Conservation (phyloP, 2,113 vertebrate species). For the Daboia siamensis region DNA sequence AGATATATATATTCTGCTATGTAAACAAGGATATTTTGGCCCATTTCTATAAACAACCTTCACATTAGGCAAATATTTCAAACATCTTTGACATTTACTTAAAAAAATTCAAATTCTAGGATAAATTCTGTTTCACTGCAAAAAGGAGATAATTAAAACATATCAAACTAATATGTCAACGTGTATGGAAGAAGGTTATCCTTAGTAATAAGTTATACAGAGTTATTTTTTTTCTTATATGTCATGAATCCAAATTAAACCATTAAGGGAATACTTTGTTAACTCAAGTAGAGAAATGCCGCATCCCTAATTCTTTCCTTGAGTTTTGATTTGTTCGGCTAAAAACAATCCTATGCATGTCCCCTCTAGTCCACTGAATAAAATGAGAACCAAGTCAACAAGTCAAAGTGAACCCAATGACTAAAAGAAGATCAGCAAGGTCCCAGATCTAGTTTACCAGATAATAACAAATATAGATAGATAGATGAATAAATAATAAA, state of each 20-base stretch:
- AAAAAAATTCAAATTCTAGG: not conserved
- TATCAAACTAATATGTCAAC: not conserved
- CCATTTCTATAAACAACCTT: not conserved
- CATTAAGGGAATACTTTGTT: not conserved
- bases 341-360: not conserved
- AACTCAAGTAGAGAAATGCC: not conserved
- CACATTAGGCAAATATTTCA: not conserved
- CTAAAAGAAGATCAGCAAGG: not conserved
- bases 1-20: not conserved
- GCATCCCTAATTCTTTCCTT: not conserved
- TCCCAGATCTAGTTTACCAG: accelerated
- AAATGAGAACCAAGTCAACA: not conserved
- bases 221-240: not conserved
- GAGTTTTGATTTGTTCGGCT: accelerated
- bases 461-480: not conserved
- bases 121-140: not conserved
- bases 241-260: not conserved
- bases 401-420: no score
- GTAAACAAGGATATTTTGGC: not conserved
- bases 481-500: not conserved
- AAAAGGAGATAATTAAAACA: not conserved
- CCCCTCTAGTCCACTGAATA: not conserved
- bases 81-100: not conserved
- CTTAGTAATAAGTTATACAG: not conserved
- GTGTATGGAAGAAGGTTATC: not conserved